Percentiles rank a stretch among this genome's conserved stretches.
phyloP scores from a whole-genome alignment of 2,888 invertebrate genomes.

The Acronicta aceris region DNA sequence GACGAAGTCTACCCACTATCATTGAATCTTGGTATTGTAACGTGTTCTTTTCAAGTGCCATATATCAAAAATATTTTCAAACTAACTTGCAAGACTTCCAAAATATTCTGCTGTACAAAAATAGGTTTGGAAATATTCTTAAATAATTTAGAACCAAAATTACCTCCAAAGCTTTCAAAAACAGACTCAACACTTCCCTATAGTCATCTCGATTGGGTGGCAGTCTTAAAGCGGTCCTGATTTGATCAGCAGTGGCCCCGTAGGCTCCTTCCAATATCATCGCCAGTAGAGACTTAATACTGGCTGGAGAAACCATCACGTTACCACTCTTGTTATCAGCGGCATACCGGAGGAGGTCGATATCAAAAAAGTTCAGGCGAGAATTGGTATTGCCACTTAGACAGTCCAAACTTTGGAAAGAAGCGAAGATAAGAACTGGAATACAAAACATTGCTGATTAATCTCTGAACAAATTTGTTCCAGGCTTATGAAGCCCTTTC shows the following conservation, averaged over 20 bases:
- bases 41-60: too few relatives aligned
- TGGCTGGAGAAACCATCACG: slow-evolving; percentile 91
- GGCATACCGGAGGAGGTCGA: slow-evolving; percentile 85
- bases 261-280: slow-evolving; percentile 91
- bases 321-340: slow-evolving; percentile 84
- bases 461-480: too few relatives aligned
- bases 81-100: too few relatives aligned
- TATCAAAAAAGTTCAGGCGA: slow-evolving; percentile 88
- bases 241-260: slow-evolving; percentile 89
- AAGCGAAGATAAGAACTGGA: slow-evolving; percentile 57
- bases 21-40: too few relatives aligned
- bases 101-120: too few relatives aligned
- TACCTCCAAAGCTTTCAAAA: slow-evolving; percentile 74
- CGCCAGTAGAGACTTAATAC: slow-evolving; percentile 90
- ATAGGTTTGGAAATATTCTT: too few relatives aligned
- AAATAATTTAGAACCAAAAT: slow-evolving; percentile 5
- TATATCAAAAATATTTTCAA: too few relatives aligned
- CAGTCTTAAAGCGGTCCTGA: slow-evolving; percentile 88
- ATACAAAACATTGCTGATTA: slow-evolving; percentile 53
- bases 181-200: slow-evolving; percentile 74
- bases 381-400: slow-evolving; percentile 55
- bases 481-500: too few relatives aligned
- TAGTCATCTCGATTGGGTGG: slow-evolving; percentile 74
- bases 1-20: too few relatives aligned
- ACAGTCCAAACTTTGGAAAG: slow-evolving; percentile 65